Conservation (phyloP, 1,140 invertebrate genomes). For the Trialeurodes vaporariorum region DNA sequence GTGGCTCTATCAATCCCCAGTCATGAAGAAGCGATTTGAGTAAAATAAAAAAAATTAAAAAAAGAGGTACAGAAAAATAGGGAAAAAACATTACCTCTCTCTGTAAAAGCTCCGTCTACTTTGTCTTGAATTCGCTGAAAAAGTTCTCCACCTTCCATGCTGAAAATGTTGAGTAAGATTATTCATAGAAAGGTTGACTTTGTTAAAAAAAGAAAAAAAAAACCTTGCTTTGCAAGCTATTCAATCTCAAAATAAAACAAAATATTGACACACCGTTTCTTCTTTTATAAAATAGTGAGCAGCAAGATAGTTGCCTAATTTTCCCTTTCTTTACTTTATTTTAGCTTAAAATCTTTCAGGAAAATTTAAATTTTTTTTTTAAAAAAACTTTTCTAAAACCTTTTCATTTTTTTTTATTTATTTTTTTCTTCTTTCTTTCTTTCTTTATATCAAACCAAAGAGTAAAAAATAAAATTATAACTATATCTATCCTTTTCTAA, state of each 20-base stretch:
- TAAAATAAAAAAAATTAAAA: too few relatives aligned
- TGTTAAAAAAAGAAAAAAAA: slow-evolving; percentile 23
- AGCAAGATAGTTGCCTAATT: neutral
- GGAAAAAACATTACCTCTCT: slow-evolving; percentile 74
- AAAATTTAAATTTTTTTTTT: neutral
- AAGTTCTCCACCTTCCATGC: slow-evolving; percentile 93
- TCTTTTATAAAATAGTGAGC: neutral
- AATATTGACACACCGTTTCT: too few relatives aligned
- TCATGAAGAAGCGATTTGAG: too few relatives aligned
- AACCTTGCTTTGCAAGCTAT: slow-evolving; percentile 2
- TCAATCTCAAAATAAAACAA: neutral
- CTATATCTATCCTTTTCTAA: neutral
- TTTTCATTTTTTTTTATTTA: too few relatives aligned
- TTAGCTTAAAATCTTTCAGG: too few relatives aligned
- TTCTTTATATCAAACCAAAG: too few relatives aligned
- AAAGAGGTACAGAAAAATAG: too few relatives aligned
- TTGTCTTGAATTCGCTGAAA: slow-evolving; percentile 94
- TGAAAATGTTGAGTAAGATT: slow-evolving; percentile 33
- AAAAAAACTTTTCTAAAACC: neutral
- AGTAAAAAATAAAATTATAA: too few relatives aligned
- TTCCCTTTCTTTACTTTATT: too few relatives aligned
- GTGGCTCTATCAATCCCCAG: too few relatives aligned
- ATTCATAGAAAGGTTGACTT: too few relatives aligned
- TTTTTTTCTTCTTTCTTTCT: too few relatives aligned
- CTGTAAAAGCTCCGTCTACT: slow-evolving; percentile 85